Base-by-base conservation (phyloP, 2,888 invertebrate species). In the Argynnis bischoffii region DNA sequence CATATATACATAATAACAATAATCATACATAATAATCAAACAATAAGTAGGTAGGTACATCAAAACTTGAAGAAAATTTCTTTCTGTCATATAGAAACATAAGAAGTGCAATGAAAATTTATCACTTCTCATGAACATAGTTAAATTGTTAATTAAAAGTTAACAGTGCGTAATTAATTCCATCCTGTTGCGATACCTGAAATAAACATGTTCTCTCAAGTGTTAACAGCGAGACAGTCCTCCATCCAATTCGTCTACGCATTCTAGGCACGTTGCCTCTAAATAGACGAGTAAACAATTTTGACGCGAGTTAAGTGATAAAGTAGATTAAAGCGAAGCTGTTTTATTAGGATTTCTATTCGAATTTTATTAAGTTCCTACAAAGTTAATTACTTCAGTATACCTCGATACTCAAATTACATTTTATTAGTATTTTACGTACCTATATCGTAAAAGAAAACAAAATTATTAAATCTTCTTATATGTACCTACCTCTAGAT, bases 241-340 rank as follows among this genome's bases (percentile, higher is more conserved):
- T 71, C 57, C 46, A 66, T 71, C 57, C 46, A 66, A 63, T 51
- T 55, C 59, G 66, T 48, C 60, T 51, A 46, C 61, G 51, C 53
- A 66, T 71, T 66, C 63, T 54, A 56, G 61, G 66, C 69, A 66
- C 64, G 66, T 67, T 26, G 64, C 55, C 35, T 64, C 66, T 57
- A 69, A 68, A 64, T 65, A 69, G 65, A 66, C 41, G 55, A 64
- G 64, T 67, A 67, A 71, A 67, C 71, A 71, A 71, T 64, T 71
- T 64, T 56, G 66, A 56, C 60, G 61, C 50, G 64, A 64, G 64
- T 63, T 66, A 64, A 61, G 55, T 64, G 60, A 59, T 63, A 63
- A 68, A 59, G 53, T 54, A 63, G 67, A 64, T 59, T 61, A 55
- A 67, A n/a, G 47, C 41, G 63, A 63, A 68, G 57, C 41, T 64